Percentiles rank a stretch among this genome's conserved stretches.
Conservation (phyloP, 1,140 invertebrate species). For the Subanguina moxae region DNA sequence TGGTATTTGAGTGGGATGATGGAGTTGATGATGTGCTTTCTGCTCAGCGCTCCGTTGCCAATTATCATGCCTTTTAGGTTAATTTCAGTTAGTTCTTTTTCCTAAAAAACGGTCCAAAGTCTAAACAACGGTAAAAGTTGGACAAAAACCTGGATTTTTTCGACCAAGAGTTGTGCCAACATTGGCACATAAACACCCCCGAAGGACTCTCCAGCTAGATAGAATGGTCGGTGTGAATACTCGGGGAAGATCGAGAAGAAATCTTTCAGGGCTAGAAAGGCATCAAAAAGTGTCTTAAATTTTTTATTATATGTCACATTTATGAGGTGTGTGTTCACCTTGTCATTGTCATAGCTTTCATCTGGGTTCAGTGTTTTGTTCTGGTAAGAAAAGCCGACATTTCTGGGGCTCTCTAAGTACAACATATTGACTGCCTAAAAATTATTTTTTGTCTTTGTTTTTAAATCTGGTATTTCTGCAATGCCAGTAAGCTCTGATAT, state of each 20-base stretch:
- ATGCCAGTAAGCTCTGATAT: too few relatives aligned
- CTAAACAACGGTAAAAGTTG: slow-evolving; percentile 25
- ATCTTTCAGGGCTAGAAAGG: slow-evolving; percentile 61
- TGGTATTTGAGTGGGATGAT: slow-evolving; percentile 43
- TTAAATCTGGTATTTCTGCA: slow-evolving; percentile 56
- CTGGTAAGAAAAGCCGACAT: slow-evolving; percentile 65
- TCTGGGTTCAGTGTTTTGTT: slow-evolving; percentile 7
- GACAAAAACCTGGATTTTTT: slow-evolving; percentile 36
- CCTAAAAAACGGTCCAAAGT: not conserved
- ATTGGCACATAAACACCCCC: slow-evolving; percentile 62
- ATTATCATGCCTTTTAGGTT: slow-evolving; percentile 50
- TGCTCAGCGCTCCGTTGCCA: slow-evolving; percentile 47
- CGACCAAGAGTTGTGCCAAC: slow-evolving; percentile 57
- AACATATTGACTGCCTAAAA: slow-evolving; percentile 69
- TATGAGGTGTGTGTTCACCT: slow-evolving; percentile 52
- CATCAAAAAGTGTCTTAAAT: slow-evolving; percentile 60
- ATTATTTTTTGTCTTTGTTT: not conserved
- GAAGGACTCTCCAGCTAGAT: slow-evolving; percentile 63
- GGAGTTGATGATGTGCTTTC: slow-evolving; percentile 45
- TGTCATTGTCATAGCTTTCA: not conserved
- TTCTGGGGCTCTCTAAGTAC: slow-evolving; percentile 65
- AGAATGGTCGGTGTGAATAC: slow-evolving; percentile 61
- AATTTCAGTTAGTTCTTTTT: slow-evolving; percentile 14
- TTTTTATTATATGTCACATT: slow-evolving; percentile 59
- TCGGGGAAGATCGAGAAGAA: slow-evolving; percentile 64